Base-by-base conservation (phyloP, 2,888 invertebrate genomes). In the Mystacides longicornis region DNA sequence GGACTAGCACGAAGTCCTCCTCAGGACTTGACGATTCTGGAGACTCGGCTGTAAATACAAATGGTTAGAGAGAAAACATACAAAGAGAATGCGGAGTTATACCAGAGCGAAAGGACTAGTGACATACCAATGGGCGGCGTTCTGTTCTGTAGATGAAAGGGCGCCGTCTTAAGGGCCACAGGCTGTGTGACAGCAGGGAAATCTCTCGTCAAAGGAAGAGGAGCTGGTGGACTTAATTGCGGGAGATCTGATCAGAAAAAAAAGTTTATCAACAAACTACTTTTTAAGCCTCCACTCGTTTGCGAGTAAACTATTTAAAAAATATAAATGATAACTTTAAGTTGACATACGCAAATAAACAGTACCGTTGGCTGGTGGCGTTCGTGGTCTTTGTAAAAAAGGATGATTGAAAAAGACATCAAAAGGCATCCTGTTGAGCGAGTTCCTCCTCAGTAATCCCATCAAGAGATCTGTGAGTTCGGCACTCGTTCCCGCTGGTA, bases 401-500 rank as follows among this genome's bases (percentile, higher is more conserved):
- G 89, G 83, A 74, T 99, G 98, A 69, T 83, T 86, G 79, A 98
- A 98, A 78, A 99, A 98, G 60, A 86, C 86, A 67, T 95, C 93
- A 73, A 98, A 99, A 60, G 93, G 88, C 81, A 99, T 93, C 63
- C 99, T 82, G 70, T 99, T 97, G 67, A 87, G 86, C 49, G 98
- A 89, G 74, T 93, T 96, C 62, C 97, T 83, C 64, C 93, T 88
- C 64, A 99, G 76, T 58, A 99, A 79, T 47, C 91, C 87, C 68
- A 86, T 80, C 60, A 99, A 78, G 62, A 99, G 81, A 71, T 92
- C 90, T 64, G 87, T 84, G 61, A 99, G 76, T 67, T 94, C 92
- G 14, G 86, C 81, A 57, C 97, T 97, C 11, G 97, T 97, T 63
- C 93, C 94, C 62, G 84, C 75, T 23, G 99, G 98, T 74, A 99